Evolutionary conservation across 37 sponge, comb jelly and placozoan species (phyloP).

Genomic region (Bolinopsis microptera): DNA sequence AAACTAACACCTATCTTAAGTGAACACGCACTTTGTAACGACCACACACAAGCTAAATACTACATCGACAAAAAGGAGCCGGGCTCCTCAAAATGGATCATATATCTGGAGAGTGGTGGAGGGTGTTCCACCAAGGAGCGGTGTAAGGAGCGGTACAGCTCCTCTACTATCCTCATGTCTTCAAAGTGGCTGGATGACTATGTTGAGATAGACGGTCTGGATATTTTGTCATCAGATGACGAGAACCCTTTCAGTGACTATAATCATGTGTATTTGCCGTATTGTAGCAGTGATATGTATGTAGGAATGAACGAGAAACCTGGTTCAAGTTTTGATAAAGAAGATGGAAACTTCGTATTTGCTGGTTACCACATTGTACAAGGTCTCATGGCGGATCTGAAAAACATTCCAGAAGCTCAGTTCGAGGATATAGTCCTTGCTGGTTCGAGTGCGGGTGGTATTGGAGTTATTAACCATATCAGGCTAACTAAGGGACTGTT

Average conservation of each 20-base stretch:
- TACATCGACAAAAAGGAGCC: background rate
- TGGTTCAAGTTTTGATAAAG: background rate
- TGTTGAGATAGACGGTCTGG: constrained; percentile 66
- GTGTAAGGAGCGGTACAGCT: constrained; percentile 70
- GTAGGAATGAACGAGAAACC: constrained; percentile 67
- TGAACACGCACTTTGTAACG: constrained; percentile 74
- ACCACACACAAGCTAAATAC: constrained; percentile 67
- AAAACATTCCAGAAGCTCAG: background rate
- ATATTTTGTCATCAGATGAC: constrained; percentile 69
- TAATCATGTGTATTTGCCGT: constrained; percentile 73
- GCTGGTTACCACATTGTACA: constrained; percentile 69
- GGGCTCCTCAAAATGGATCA: constrained; percentile 67
- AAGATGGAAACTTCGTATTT: constrained; percentile 66
- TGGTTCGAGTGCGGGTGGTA: constrained; percentile 74
- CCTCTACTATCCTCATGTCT: constrained; percentile 67
- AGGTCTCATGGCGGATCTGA: constrained; percentile 67
- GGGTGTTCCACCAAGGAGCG: constrained; percentile 72
- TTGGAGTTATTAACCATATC: constrained; percentile 72
- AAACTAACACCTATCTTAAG: background rate
- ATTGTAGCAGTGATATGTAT: constrained; percentile 77
- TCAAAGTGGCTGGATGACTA: background rate
- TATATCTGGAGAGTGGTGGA: constrained; percentile 80
- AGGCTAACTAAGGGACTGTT: constrained; percentile 53
- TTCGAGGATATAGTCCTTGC: constrained; percentile 69
- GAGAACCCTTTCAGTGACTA: constrained; percentile 66